phyloP scores from a whole-genome alignment of 2,888 invertebrate species.

The Seladonia tumulorum region DNA sequence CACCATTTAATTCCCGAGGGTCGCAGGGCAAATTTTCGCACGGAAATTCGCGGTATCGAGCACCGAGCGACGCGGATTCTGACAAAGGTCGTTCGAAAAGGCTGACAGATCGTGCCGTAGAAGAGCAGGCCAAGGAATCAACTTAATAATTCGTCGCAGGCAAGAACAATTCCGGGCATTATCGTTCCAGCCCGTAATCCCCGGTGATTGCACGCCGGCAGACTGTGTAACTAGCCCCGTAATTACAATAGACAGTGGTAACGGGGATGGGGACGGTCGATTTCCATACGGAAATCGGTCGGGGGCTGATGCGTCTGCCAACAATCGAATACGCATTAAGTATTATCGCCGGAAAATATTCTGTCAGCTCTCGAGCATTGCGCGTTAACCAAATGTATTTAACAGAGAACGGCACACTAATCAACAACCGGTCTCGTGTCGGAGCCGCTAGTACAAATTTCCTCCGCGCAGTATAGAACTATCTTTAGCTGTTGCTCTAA shows the following conservation, averaged over 20 bases:
- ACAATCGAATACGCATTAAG: conserved; percentile 44
- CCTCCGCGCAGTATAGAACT: neutral
- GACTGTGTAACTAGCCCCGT: conserved; percentile 56
- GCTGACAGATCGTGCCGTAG: neutral
- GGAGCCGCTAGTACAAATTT: neutral
- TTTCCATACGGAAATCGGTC: conserved; percentile 59
- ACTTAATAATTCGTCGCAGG: conserved; percentile 62
- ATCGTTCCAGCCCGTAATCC: conserved; percentile 53
- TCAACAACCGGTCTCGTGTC: neutral
- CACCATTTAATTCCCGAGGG: conserved; percentile 7
- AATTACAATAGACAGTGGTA: conserved; percentile 59
- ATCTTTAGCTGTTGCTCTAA: neutral
- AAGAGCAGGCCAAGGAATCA: conserved; percentile 42
- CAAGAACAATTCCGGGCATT: conserved; percentile 53
- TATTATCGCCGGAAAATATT: conserved; percentile 51
- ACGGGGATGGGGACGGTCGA: conserved; percentile 46
- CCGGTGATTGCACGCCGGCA: conserved; percentile 48
- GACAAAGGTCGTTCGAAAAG: neutral
- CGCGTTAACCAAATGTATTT: neutral
- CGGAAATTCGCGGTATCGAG: conserved; percentile 1
- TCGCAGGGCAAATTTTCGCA: neutral
- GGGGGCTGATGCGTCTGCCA: conserved; percentile 35
- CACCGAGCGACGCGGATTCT: neutral
- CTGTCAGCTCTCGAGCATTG: neutral
- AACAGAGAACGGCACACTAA: neutral